Evolutionary conservation across 2,113 vertebrate genomes (phyloP), one percentile per base, ranked within the genome.

Genomic region (Riparia riparia): DNA sequence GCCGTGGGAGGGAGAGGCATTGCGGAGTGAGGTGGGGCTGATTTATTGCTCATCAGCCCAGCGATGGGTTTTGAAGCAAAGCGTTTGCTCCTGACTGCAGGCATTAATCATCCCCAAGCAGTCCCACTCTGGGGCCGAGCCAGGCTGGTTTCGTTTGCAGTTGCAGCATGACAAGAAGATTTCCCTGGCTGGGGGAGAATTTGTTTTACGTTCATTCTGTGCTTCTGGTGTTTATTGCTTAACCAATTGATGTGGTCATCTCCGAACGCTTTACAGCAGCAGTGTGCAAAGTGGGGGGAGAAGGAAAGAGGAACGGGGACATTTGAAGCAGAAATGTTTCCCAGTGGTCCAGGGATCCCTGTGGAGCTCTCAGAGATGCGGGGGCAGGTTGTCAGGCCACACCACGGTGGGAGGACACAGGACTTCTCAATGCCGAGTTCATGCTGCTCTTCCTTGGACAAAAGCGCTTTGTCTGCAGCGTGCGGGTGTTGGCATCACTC

Each of bases 11-110:
- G 90, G 90, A 89, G 79, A 88, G 85, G 70, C 92, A 81, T 64
- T 94, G 92, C 69, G 9, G 88, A 94, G 95, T 54, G 86, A 97
- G 96, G 95, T 96, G 95, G 93, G 96, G 92, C 95, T 96, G 96
- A 95, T 96, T 96, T 96, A 96, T 94, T 92, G 95, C 74, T 90
- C 93, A 28, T 70, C 87, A 78, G 92, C 93, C 80, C 17, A 1
- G 80, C 11, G 0, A 86, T 94, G 89, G 94, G 71, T 89, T 92
- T 94, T 60, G 88, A 94, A 96, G 94, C 90, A 93, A 88, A 3
- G 42, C 44, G 0, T 94, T 96, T 93, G 93, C 92, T 96, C 77
- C 96, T 94, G 82, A 81, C 95, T 95, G 90, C 88, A 88, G 79
- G 82, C 95, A 94, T 97, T 97, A 95, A 96, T 97, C 96, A 96